Conservation (phyloP, 2,888 invertebrate species). For the Pantelozetes paolii region DNA sequence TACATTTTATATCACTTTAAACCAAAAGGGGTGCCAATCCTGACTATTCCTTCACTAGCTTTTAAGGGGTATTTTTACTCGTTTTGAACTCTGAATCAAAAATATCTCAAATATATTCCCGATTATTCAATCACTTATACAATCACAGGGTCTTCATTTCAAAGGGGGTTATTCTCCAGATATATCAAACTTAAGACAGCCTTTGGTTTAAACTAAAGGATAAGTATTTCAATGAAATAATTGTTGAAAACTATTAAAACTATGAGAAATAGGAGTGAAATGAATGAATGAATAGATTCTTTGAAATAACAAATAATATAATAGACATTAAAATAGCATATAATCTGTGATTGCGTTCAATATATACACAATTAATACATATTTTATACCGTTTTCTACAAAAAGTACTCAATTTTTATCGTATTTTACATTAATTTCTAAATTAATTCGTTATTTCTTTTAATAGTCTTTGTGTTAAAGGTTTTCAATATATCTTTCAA, state of each 20-base stretch:
- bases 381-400: neutral
- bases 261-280: neutral
- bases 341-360: neutral
- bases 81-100: neutral
- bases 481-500: neutral
- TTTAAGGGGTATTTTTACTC: too few species aligned
- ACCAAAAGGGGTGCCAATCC: too few species aligned
- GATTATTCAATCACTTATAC: too few species aligned
- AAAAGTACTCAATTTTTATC: neutral
- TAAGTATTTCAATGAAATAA: too few species aligned
- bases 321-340: constrained; percentile 34
- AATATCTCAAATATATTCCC: neutral
- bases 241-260: neutral
- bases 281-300: neutral
- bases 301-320: neutral
- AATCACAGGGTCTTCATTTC: too few species aligned
- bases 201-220: too few species aligned
- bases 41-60: too few species aligned
- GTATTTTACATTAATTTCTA: neutral
- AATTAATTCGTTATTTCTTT: neutral
- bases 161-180: too few species aligned
- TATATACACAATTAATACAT: neutral
- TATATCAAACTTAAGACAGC: too few species aligned
- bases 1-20: constrained; percentile 25
- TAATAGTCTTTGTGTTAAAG: neutral